Percentiles rank a stretch among this genome's conserved stretches.
phyloP scores from a whole-genome alignment of 2,113 vertebrate genomes.

The Perognathus longimembris region DNA sequence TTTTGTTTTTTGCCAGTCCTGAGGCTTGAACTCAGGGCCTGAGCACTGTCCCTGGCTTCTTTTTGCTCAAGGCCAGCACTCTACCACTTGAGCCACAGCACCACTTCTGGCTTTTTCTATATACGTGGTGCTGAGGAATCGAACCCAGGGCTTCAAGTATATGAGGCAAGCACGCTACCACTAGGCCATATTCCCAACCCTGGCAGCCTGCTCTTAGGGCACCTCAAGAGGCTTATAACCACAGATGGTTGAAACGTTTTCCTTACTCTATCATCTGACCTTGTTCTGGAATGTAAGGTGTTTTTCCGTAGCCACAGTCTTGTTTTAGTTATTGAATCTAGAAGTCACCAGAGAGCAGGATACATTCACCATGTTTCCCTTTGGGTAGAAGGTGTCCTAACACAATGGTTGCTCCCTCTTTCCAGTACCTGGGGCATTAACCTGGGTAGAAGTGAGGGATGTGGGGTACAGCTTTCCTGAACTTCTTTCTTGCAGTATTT shows the following conservation, averaged over 20 bases:
- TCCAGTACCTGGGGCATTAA: neutral
- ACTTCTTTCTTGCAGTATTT: neutral
- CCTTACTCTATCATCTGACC: neutral
- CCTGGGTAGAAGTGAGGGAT: neutral
- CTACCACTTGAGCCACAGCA: too few species aligned
- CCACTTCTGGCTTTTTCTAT: too few species aligned
- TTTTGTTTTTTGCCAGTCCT: too few species aligned
- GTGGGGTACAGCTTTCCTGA: neutral
- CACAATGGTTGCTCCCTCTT: neutral
- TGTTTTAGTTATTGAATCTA: constrained; percentile 42
- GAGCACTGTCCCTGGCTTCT: too few species aligned
- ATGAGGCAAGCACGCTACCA: too few species aligned
- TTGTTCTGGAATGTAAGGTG: neutral
- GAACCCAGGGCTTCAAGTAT: too few species aligned
- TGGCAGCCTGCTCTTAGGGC: neutral
- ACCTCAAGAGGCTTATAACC: neutral
- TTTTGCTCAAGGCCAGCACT: too few species aligned
- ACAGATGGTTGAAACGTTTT: neutral
- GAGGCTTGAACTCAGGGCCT: too few species aligned
- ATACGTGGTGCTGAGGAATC: too few species aligned
- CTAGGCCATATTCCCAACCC: too few species aligned
- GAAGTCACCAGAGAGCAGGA: neutral
- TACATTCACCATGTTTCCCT: constrained; percentile 28
- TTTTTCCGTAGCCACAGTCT: constrained; percentile 33
- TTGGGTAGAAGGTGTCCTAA: neutral